Conservation (phyloP, 2,888 invertebrate genomes). For the Podotricha telesiphe region DNA sequence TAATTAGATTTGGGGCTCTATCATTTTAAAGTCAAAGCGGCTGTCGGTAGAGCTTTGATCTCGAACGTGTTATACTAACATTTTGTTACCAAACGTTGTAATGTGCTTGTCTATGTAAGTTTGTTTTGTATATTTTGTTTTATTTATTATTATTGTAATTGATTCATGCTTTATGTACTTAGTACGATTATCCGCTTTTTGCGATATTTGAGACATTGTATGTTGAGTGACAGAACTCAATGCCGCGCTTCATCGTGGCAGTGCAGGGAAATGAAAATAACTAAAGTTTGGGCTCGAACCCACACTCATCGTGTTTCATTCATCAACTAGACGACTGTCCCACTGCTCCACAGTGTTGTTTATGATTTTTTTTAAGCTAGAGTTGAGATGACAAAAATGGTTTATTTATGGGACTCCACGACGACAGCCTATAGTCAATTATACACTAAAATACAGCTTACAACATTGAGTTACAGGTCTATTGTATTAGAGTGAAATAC, state of each 20-base stretch:
- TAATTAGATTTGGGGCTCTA: conserved; percentile 38
- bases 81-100: conserved; percentile 16
- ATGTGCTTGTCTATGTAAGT: background rate
- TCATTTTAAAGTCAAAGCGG: conserved; percentile 32
- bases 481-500: too few relatives aligned
- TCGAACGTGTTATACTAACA: conserved; percentile 32
- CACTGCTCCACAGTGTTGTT: too few relatives aligned
- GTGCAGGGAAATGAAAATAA: too few relatives aligned
- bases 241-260: too few relatives aligned
- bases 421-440: background rate
- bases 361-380: background rate
- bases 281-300: too few relatives aligned
- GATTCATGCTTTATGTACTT: background rate
- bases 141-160: background rate
- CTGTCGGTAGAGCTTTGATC: conserved; percentile 36
- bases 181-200: too few relatives aligned
- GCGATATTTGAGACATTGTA: too few relatives aligned
- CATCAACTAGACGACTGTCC: too few relatives aligned
- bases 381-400: background rate
- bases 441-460: too few relatives aligned
- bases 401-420: background rate
- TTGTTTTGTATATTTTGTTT: background rate
- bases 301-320: too few relatives aligned
- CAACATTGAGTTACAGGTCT: too few relatives aligned
- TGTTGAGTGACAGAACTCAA: too few relatives aligned